Evolutionary conservation across 1,140 invertebrate genomes (phyloP), one percentile per base, ranked within the genome.

Genomic region (Camponotus pennsylvanicus): DNA sequence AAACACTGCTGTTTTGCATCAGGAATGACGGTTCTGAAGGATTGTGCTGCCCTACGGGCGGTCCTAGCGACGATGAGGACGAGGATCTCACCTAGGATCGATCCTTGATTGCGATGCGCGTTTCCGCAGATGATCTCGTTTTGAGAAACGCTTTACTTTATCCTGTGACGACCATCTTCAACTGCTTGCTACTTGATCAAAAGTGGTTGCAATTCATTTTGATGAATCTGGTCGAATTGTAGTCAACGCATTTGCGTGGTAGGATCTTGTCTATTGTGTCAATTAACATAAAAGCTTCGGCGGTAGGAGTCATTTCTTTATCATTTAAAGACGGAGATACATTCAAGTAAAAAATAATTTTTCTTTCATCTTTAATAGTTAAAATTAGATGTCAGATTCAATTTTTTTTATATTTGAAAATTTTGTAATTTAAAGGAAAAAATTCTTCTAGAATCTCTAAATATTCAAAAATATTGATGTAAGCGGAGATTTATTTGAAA

Each of bases 1-100:
- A 98, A 94, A 97, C 97, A 15, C 93, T 97, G 34, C 94, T 99
- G 0, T 98, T 98, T 95, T 98, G 98, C 92, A 98, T 98, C 87
- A 96, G 97, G 83, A 96, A 97, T 71, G 98, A 98, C 88, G 98
- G 98, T 5, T 96, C 96, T 15, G 98, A 98, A 95, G 97, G 97
- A 0, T 95, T 98, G 59, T 98, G 98, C 93, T 98, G 97, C 93
- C 97, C 97, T 0, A 98, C 97, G 2, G 96, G 96, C 84, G 96
- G 96, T 73, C 95, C 96, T 37, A 96, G 95, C 80, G 97, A 97
- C 67, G 96, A 96, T 75, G 79, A 83, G 7, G 97, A 95, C 55
- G 95, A 95, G 66, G 93, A 95, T 84, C 92, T 94, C 21, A 94
- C 93, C 85, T 93, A 94, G 92, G 92, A 93, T 92, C 88, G 91